Evolutionary conservation across 2,888 invertebrate species (phyloP).

Genomic region (Coelogynopora nodosa): DNA sequence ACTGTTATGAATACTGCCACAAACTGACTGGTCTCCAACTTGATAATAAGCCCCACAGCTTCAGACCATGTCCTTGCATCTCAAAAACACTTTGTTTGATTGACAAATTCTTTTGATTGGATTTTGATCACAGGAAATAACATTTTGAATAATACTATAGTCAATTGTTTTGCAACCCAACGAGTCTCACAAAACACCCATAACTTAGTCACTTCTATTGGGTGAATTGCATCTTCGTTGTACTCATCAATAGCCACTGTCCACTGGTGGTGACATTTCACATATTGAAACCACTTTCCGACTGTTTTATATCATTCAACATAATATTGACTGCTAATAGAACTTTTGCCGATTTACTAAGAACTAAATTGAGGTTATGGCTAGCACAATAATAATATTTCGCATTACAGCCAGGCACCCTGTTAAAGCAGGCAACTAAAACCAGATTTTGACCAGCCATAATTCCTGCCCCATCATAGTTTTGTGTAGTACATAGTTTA

Average conservation of each 20-base stretch:
- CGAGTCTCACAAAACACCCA: not conserved
- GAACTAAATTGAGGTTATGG: too few relatives aligned
- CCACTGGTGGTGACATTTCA: not conserved
- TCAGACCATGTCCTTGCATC: slow-evolving; percentile 12
- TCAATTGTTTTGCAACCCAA: slow-evolving; percentile 13
- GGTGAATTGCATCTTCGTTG: slow-evolving; percentile 29
- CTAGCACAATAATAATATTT: too few relatives aligned
- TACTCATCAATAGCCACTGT: slow-evolving; percentile 22
- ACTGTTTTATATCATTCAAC: slow-evolving; percentile 12
- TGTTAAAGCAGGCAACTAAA: too few relatives aligned
- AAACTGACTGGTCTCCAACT: not conserved
- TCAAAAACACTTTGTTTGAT: slow-evolving; percentile 18
- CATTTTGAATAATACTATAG: slow-evolving; percentile 28
- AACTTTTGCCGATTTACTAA: slow-evolving; percentile 15
- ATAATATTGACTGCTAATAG: slow-evolving; percentile 8
- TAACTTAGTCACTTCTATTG: slow-evolving; percentile 7
- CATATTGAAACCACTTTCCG: slow-evolving; percentile 1
- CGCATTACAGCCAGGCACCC: too few relatives aligned
- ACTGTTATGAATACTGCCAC: not conserved
- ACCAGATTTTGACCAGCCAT: too few relatives aligned
- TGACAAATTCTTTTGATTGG: not conserved
- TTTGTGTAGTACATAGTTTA: too few relatives aligned
- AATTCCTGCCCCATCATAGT: too few relatives aligned
- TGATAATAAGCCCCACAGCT: slow-evolving; percentile 25
- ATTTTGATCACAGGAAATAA: slow-evolving; percentile 19